A percentile compares a stretch with the other conserved stretches of the same genome.
Conservation (phyloP, 2,113 vertebrate genomes). For the Crotalus helleri region DNA sequence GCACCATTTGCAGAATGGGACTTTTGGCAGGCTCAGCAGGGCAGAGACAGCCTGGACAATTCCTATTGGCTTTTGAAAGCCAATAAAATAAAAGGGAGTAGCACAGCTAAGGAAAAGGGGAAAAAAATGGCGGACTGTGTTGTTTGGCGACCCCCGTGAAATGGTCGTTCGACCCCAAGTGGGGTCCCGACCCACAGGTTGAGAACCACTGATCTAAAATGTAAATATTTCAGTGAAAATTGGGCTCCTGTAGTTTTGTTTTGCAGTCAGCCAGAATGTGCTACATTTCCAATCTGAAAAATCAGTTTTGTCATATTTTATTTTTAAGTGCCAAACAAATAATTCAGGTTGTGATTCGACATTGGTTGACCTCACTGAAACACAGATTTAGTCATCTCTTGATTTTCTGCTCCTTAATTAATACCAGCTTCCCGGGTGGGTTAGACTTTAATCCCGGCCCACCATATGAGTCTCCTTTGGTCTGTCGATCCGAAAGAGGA, state of each 20-base stretch:
- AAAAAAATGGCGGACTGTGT: too few relatives aligned
- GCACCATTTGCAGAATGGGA: too few relatives aligned
- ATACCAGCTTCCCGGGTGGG: fast-evolving
- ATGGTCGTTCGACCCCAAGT: too few relatives aligned
- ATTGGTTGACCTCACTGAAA: neutral
- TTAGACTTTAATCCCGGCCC: slow-evolving; percentile 74
- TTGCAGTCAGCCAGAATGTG: neutral
- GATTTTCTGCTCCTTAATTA: fast-evolving
- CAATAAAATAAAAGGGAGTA: too few relatives aligned
- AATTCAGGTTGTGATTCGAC: neutral
- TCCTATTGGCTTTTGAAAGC: too few relatives aligned
- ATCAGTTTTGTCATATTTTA: neutral
- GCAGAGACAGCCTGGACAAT: too few relatives aligned
- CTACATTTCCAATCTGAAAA: neutral
- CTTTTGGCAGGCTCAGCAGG: too few relatives aligned
- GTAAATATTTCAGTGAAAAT: neutral
- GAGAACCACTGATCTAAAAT: too few relatives aligned
- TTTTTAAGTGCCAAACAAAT: neutral
- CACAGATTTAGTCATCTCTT: neutral
- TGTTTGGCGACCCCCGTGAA: too few relatives aligned
- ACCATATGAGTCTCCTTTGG: slow-evolving; percentile 79
- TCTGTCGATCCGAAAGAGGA: slow-evolving; percentile 88
- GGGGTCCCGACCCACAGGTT: too few relatives aligned
- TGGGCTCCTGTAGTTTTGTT: neutral
- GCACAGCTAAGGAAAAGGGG: too few relatives aligned